Conservation (phyloP, 2,797 vertebrate species). For the Acropternis orthonyx region DNA sequence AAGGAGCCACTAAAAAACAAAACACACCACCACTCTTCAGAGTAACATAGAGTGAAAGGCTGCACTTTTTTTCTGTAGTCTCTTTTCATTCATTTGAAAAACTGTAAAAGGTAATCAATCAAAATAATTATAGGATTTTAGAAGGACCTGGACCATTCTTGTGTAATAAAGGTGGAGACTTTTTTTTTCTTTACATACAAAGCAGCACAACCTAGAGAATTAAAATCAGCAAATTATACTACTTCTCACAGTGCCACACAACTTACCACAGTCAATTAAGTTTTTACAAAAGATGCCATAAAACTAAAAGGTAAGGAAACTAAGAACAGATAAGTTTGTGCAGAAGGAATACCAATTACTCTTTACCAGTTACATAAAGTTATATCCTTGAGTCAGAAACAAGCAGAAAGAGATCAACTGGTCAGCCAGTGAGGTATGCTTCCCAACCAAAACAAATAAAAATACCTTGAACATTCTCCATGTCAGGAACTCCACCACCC, state of each 20-base stretch:
- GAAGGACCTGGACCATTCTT: neutral
- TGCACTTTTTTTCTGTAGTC: neutral
- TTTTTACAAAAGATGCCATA: neutral
- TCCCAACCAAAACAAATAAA: neutral
- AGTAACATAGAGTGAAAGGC: neutral
- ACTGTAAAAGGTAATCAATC: neutral
- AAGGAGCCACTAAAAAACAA: neutral
- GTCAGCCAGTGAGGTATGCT: neutral
- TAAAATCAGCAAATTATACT: neutral
- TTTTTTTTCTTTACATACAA: neutral
- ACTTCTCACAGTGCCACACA: neutral
- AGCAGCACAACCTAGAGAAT: neutral
- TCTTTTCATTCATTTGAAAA: neutral
- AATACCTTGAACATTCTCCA: neutral
- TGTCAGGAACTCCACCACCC: neutral
- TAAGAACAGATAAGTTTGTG: neutral
- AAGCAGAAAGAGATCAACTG: neutral
- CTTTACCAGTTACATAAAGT: neutral
- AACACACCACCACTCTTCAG: neutral
- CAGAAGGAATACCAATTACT: neutral
- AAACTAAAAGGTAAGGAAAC: neutral
- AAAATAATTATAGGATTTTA: neutral
- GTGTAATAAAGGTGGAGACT: neutral
- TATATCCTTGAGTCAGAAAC: neutral
- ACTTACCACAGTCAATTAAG: neutral